A percentile compares a stretch with the other conserved stretches of the same genome.
Conservation (phyloP, 2,113 vertebrate species). For the Mionectes macconnelli region DNA sequence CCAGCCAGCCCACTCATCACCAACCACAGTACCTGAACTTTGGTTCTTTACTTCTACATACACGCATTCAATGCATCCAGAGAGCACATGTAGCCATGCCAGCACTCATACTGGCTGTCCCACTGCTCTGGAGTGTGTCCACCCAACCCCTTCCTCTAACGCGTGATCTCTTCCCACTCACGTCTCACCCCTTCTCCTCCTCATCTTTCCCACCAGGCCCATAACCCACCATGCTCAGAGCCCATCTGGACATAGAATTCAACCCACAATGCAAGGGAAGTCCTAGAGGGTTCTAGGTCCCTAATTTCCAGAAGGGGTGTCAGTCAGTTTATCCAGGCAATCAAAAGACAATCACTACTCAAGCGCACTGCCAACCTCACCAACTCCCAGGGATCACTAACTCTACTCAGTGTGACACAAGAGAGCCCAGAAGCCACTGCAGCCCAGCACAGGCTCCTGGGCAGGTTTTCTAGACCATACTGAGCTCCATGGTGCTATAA, state of each 20-base stretch:
- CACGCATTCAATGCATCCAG: background rate
- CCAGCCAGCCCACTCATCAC: background rate
- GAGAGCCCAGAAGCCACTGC: background rate
- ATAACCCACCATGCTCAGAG: background rate
- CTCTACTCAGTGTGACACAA: rapidly evolving
- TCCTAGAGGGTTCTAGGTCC: background rate
- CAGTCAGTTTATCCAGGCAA: background rate
- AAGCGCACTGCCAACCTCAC: background rate
- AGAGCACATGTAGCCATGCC: rapidly evolving
- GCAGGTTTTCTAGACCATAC: background rate
- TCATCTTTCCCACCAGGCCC: background rate
- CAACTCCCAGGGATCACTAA: background rate
- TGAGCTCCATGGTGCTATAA: background rate
- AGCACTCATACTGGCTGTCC: background rate
- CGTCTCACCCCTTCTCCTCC: background rate
- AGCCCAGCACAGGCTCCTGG: rapidly evolving
- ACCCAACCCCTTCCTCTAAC: background rate
- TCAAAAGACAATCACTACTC: background rate
- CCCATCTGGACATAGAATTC: rapidly evolving
- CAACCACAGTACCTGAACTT: background rate
- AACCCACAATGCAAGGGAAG: background rate
- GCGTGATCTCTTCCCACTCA: background rate
- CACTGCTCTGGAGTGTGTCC: background rate
- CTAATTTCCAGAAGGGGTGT: background rate
- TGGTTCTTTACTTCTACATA: background rate